A percentile compares a stretch with the other conserved stretches of the same genome.
phyloP scores from a whole-genome alignment of 2,888 invertebrate species.

The Troides aeacus region DNA sequence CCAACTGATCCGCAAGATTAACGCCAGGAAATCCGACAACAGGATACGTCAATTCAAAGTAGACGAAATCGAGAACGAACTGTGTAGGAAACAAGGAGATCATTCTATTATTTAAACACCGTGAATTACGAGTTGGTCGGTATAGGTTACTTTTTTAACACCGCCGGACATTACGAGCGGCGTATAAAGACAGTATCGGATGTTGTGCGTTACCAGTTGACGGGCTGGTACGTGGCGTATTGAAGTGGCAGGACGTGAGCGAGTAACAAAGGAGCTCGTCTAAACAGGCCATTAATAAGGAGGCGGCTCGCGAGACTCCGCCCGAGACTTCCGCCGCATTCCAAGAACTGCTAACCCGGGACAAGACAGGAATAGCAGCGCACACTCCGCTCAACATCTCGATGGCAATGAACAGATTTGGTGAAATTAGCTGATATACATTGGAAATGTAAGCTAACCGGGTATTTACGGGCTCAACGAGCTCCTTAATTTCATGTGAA shows the following conservation, averaged over 20 bases:
- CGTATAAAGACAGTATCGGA: slow-evolving; percentile 40
- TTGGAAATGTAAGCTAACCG: neutral
- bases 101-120: slow-evolving; percentile 46
- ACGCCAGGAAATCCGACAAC: slow-evolving; percentile 71
- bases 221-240: slow-evolving; percentile 43
- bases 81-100: slow-evolving; percentile 46
- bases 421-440: slow-evolving; percentile 1
- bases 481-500: neutral
- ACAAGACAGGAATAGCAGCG: slow-evolving; percentile 74
- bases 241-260: slow-evolving; percentile 71
- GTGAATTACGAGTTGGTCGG: slow-evolving; percentile 36
- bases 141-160: slow-evolving; percentile 45
- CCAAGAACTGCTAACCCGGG: slow-evolving; percentile 68
- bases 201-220: slow-evolving; percentile 37
- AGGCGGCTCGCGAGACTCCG: slow-evolving; percentile 67
- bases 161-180: slow-evolving; percentile 28
- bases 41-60: slow-evolving; percentile 76
- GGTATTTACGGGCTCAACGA: neutral
- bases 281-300: slow-evolving; percentile 79
- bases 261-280: slow-evolving; percentile 75
- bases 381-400: slow-evolving; percentile 50
- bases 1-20: slow-evolving; percentile 65
- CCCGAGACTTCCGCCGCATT: slow-evolving; percentile 73
- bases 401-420: slow-evolving; percentile 46
- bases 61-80: slow-evolving; percentile 62